Percentiles rank a stretch among this genome's conserved stretches.
These are phyloP conservation scores for Ectemnius cavifrons DNA, from an alignment of 2,888 invertebrate genomes.

Conservation along the genomic window DNA sequence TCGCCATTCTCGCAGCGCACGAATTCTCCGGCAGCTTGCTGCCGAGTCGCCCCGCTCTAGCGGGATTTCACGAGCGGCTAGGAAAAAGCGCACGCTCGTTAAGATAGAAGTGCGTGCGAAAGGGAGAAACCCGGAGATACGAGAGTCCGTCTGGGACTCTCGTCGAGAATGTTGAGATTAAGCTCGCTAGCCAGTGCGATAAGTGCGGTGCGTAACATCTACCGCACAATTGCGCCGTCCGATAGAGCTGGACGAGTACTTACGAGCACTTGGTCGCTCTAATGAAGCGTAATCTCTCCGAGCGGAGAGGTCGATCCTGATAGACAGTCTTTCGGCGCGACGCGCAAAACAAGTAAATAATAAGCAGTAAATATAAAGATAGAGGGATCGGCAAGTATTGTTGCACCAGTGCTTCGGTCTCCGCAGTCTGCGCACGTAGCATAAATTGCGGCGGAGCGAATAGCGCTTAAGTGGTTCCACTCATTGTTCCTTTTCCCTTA, in stretches of 20 bases:
- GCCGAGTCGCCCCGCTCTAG: slow-evolving; percentile 19
- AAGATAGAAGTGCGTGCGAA: slow-evolving; percentile 17
- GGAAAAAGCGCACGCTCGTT: slow-evolving; percentile 4
- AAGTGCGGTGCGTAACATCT: too few relatives aligned
- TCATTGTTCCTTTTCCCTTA: slow-evolving; percentile 2
- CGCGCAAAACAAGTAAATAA: not conserved
- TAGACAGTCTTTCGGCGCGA: not conserved
- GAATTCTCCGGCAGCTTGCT: too few relatives aligned
- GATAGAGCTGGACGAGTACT: not conserved
- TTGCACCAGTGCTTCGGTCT: too few relatives aligned
- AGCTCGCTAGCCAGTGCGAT: not conserved
- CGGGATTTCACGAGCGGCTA: slow-evolving; percentile 24
- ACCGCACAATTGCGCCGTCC: too few relatives aligned
- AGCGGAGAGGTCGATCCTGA: not conserved
- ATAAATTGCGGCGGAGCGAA: not conserved
- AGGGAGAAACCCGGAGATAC: slow-evolving; percentile 20
- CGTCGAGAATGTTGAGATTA: slow-evolving; percentile 7
- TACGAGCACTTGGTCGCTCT: not conserved
- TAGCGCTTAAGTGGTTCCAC: not conserved
- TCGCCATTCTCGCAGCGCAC: too few relatives aligned
- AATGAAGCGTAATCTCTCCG: slow-evolving; percentile 5
- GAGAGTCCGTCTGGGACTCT: not conserved
- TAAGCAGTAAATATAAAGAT: too few relatives aligned
- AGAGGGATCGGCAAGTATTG: too few relatives aligned
- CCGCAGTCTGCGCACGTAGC: not conserved